A percentile compares a stretch with the other conserved stretches of the same genome.
These are phyloP conservation scores for Abrostola triplasia DNA, from an alignment of 2,888 invertebrate species.

Conservation along the genomic window DNA sequence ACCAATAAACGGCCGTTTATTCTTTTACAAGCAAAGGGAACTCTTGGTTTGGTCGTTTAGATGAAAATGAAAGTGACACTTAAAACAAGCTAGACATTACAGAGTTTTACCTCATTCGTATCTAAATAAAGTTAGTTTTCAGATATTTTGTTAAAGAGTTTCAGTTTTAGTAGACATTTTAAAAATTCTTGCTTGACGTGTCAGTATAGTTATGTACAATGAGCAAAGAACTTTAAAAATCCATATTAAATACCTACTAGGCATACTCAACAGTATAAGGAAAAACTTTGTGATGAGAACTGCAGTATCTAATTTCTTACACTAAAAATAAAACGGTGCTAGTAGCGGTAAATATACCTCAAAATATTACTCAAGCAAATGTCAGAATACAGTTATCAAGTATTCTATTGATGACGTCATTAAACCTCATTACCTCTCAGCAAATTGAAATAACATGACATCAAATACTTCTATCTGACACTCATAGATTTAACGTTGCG, in stretches of 20 bases:
- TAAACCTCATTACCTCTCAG: constrained; percentile 36
- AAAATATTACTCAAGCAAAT: constrained; percentile 63
- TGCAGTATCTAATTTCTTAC: neutral
- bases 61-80: constrained; percentile 18
- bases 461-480: constrained; percentile 61
- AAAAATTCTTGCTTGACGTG: no score
- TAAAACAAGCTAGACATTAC: constrained; percentile 8
- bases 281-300: neutral
- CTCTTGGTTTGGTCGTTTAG: neutral
- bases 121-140: no score
- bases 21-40: no score
- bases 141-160: no score
- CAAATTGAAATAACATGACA: constrained; percentile 43
- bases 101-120: no score
- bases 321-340: constrained; percentile 21
- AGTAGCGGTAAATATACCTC: constrained; percentile 62
- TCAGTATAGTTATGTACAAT: no score
- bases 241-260: no score
- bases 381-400: constrained; percentile 67
- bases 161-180: no score
- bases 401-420: constrained; percentile 57
- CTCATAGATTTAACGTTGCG: constrained; percentile 16
- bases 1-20: no score
- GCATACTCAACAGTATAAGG: no score
- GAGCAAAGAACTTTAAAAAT: no score